Evolutionary conservation across 2,797 vertebrate species (phyloP).

Genomic region (Labeo calbasu): DNA sequence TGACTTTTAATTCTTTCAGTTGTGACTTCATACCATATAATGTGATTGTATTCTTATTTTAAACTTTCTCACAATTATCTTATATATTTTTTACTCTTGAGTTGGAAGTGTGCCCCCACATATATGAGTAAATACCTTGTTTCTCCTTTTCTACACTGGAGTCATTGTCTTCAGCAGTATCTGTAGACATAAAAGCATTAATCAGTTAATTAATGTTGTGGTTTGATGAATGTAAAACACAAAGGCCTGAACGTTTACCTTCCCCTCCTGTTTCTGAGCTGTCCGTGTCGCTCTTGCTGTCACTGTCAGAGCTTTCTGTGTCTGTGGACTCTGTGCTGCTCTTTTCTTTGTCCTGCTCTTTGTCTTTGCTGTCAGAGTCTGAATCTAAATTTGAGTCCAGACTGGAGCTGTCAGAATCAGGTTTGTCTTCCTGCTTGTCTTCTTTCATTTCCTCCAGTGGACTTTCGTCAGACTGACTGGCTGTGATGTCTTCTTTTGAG

Average conservation of each 20-base stretch:
- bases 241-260: conserved; percentile 37
- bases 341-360: conserved; percentile 32
- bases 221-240: conserved; percentile 4
- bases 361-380: conserved; percentile 49
- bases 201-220: not conserved
- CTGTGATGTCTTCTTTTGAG: not conserved
- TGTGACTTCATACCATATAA: too few species aligned
- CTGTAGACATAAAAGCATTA: not conserved
- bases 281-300: conserved; percentile 35
- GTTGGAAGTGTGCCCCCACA: too few species aligned
- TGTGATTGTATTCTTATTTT: not conserved
- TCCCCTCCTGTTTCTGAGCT: conserved; percentile 54
- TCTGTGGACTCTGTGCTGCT: conserved; percentile 48
- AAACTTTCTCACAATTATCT: not conserved
- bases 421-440: conserved; percentile 38
- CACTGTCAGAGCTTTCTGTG: conserved; percentile 42
- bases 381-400: conserved; percentile 21
- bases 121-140: not conserved
- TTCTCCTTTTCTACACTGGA: conserved; percentile 29
- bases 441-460: conserved; percentile 15
- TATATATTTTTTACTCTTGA: too few species aligned
- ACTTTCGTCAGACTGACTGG: conserved; percentile 36
- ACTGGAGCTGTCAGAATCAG: conserved; percentile 35
- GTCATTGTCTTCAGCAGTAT: conserved; percentile 11
- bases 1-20: not conserved